Evolutionary conservation across 2,113 vertebrate genomes (phyloP).

Genomic region (Phodopus roborovskii): DNA sequence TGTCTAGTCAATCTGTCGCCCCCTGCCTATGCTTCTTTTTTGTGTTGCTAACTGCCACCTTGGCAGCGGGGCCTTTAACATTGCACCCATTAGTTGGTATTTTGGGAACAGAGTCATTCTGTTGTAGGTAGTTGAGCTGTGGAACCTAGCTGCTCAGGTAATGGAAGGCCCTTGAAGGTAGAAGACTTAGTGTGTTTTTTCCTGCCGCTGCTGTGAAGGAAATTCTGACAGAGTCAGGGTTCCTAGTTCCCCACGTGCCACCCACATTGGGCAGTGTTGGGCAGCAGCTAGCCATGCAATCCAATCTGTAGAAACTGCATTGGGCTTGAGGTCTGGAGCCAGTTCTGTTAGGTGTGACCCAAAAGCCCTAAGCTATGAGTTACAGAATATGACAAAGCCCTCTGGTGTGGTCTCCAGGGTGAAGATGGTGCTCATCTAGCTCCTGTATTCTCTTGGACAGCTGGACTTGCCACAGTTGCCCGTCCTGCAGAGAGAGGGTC

Average conservation of each 20-base stretch:
- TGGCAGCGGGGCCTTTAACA: fast-evolving
- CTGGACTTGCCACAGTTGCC: background rate
- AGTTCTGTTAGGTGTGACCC: background rate
- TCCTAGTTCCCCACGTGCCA: background rate
- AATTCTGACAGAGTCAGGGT: too few species aligned
- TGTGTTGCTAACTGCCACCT: background rate
- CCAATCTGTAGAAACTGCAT: too few species aligned
- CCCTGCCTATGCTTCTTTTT: too few species aligned
- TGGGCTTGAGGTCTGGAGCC: background rate
- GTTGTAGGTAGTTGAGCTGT: background rate
- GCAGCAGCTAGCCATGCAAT: fast-evolving
- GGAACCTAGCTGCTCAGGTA: background rate
- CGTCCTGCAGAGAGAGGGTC: background rate
- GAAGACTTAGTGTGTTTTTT: too few species aligned
- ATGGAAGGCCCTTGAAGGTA: too few species aligned
- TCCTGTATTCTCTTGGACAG: background rate
- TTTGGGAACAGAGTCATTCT: background rate
- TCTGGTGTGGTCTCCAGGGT: background rate
- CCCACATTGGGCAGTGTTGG: fast-evolving
- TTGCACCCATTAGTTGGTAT: fast-evolving
- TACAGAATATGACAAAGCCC: fast-evolving
- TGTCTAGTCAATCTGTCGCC: background rate
- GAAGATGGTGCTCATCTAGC: background rate
- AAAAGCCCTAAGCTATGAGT: fast-evolving
- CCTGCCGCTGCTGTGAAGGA: background rate